phyloP scores from a whole-genome alignment of 2,888 invertebrate genomes.

The Drosophila koepferae region DNA sequence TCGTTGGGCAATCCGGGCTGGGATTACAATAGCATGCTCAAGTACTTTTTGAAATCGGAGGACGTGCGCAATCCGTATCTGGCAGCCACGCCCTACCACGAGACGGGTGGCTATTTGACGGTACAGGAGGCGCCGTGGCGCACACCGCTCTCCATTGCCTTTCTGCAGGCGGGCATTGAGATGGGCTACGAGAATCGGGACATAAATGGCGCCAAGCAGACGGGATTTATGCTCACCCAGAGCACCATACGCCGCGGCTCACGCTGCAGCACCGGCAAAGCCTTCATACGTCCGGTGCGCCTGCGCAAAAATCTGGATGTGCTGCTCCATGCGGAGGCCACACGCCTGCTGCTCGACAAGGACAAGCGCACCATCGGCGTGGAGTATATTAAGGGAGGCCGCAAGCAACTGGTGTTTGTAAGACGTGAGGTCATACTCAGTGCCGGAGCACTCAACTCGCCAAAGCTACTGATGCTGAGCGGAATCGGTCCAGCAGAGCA shows the following conservation, averaged over 20 bases:
- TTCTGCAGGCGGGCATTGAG: conserved; percentile 92
- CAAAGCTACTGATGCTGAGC: conserved; percentile 95
- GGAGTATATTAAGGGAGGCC: conserved; percentile 89
- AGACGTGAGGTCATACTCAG: conserved; percentile 93
- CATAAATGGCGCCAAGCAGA: conserved; percentile 92
- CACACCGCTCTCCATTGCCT: conserved; percentile 92
- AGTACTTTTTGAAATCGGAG: conserved; percentile 94
- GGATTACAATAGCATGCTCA: conserved; percentile 92
- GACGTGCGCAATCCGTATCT: conserved; percentile 94
- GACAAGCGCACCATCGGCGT: conserved; percentile 91
- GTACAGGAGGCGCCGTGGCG: conserved; percentile 94
- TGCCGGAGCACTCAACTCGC: conserved; percentile 94
- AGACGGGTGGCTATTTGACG: conserved; percentile 92
- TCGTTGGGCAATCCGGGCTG: conserved; percentile 93
- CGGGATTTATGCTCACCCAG: conserved; percentile 95
- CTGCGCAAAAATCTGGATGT: conserved; percentile 92
- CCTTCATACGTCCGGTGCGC: conserved; percentile 93
- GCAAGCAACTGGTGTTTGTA: conserved; percentile 89
- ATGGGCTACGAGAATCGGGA: conserved; percentile 93
- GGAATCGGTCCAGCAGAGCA: conserved; percentile 94
- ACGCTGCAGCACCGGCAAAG: conserved; percentile 94
- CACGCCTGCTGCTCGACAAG: conserved; percentile 90
- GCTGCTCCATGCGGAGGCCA: conserved; percentile 91
- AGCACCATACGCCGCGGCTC: conserved; percentile 93
- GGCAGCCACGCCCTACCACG: conserved; percentile 90